Evolutionary conservation across 1,140 invertebrate genomes (phyloP).

Genomic region (Coboldia fuscipes): DNA sequence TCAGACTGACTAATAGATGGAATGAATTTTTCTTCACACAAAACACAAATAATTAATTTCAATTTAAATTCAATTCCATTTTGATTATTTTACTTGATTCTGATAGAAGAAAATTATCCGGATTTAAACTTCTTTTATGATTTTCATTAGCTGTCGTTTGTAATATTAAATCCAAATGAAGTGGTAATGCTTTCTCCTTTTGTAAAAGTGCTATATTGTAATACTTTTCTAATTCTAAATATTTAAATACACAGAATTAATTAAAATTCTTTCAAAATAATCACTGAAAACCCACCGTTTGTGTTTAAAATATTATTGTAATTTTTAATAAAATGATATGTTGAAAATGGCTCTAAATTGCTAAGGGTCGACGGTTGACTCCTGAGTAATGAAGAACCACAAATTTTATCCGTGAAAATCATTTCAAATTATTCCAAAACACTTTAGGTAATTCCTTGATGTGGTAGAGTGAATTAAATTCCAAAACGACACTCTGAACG

Average conservation of each 20-base stretch:
- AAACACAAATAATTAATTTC: not conserved
- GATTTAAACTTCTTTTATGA: not conserved
- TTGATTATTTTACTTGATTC: too few species aligned
- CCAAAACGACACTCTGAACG: too few species aligned
- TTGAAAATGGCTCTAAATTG: conserved; percentile 8
- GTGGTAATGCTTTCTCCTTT: not conserved
- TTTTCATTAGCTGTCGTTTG: not conserved
- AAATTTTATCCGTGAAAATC: too few species aligned
- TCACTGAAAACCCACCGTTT: conserved; percentile 1
- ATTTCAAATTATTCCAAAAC: too few species aligned
- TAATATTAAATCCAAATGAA: not conserved
- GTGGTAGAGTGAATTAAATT: too few species aligned
- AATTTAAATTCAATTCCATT: too few species aligned
- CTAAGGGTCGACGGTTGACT: too few species aligned
- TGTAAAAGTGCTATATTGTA: not conserved
- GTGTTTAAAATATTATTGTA: conserved; percentile 7
- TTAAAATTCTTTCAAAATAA: not conserved
- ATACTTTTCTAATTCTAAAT: not conserved
- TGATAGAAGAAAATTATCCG: not conserved
- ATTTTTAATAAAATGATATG: conserved; percentile 6
- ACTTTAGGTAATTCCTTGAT: too few species aligned
- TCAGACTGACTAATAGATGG: conserved; percentile 5
- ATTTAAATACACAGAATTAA: not conserved
- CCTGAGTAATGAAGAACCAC: too few species aligned
- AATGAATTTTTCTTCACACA: not conserved